Conservation (phyloP, 2,113 vertebrate species). For the Tringa solitaria region DNA sequence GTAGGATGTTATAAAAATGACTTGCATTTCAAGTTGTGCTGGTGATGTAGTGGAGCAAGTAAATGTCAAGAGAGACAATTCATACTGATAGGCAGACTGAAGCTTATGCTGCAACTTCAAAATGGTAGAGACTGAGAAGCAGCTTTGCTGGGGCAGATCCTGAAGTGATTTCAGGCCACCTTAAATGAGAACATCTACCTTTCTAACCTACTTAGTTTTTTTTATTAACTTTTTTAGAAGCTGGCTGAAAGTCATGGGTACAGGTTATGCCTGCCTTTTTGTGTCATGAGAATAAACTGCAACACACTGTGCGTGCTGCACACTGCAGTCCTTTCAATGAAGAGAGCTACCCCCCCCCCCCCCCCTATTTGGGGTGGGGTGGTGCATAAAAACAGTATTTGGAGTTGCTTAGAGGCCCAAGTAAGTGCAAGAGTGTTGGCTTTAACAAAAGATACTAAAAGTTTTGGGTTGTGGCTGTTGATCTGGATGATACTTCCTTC, state of each 20-base stretch:
- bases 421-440: background rate
- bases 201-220: background rate
- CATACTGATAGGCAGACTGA: background rate
- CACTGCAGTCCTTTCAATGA: background rate
- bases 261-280: background rate
- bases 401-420: background rate
- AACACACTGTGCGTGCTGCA: accelerated
- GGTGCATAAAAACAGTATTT: background rate
- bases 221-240: background rate
- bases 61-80: background rate
- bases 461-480: accelerated
- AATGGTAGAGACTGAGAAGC: background rate
- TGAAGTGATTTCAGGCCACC: background rate
- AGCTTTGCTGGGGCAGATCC: background rate
- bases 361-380: background rate
- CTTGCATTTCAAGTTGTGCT: background rate
- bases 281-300: background rate
- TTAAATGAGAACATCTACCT: background rate
- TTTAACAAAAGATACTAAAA: background rate
- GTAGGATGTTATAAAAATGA: background rate
- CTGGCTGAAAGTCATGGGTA: background rate
- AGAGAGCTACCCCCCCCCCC: background rate
- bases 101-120: background rate
- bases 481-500: background rate
- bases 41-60: background rate